A percentile compares a stretch with the other conserved stretches of the same genome.
phyloP scores from a whole-genome alignment of 2,888 invertebrate species.

The Eledona agricola region DNA sequence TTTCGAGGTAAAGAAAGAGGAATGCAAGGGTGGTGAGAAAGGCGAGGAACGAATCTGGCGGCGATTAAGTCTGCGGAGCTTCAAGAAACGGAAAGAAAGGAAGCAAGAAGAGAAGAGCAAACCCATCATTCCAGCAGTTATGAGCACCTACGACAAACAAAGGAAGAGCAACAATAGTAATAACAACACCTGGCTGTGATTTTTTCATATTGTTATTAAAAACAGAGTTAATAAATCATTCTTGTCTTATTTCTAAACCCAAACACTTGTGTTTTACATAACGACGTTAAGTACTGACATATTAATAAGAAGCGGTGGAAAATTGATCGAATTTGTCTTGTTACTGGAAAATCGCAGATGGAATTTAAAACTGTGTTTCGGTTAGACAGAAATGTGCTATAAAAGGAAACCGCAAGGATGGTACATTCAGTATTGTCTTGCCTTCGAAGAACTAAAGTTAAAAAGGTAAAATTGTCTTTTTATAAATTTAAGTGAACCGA shows the following conservation, averaged over 20 bases:
- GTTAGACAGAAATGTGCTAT: conserved; percentile 2
- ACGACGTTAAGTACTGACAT: conserved; percentile 12
- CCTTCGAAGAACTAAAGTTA: conserved; percentile 8
- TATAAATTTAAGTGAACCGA: too few species aligned
- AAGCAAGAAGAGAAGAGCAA: conserved; percentile 46
- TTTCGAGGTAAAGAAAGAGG: conserved; percentile 2
- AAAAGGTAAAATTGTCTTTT: too few species aligned
- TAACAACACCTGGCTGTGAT: conserved; percentile 7
- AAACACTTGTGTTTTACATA: too few species aligned
- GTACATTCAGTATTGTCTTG: conserved; percentile 13
- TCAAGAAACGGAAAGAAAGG: conserved; percentile 45
- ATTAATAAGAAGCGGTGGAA: conserved; percentile 37
- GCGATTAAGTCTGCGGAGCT: conserved; percentile 48
- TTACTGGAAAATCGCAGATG: conserved; percentile 34
- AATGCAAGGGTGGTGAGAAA: conserved; percentile 12
- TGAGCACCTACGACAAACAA: conserved; percentile 52
- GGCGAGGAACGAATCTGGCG: conserved; percentile 44
- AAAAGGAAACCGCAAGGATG: conserved; percentile 2
- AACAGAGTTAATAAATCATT: too few species aligned
- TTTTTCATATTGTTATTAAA: neutral
- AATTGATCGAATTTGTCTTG: conserved; percentile 39
- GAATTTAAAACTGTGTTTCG: conserved; percentile 37
- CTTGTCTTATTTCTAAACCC: too few species aligned
- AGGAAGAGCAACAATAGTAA: neutral
- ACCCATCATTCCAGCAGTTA: conserved; percentile 51